A percentile compares a stretch with the other conserved stretches of the same genome.
These are phyloP conservation scores for Agapornis roseicollis DNA, from an alignment of 2,113 vertebrate genomes.

Conservation along the genomic window DNA sequence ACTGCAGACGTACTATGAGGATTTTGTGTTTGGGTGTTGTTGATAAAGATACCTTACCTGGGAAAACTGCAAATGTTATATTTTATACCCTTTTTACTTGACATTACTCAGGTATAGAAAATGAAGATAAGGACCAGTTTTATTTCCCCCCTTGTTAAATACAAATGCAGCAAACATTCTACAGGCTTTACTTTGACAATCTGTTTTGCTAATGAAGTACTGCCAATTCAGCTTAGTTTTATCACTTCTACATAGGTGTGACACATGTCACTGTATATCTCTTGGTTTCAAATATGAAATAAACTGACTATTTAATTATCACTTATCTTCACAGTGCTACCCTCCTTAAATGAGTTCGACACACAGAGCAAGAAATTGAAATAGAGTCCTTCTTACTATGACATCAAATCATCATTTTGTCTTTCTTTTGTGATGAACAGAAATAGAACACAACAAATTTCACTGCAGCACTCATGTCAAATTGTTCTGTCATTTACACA, in stretches of 20 bases:
- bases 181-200: not conserved
- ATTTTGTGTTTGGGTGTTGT: not conserved
- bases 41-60: not conserved
- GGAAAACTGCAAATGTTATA: not conserved
- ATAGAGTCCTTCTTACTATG: not conserved
- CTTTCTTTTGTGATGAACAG: not conserved
- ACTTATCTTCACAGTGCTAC: not conserved
- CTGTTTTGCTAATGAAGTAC: not conserved
- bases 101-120: not conserved
- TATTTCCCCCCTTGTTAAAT: not conserved
- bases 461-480: not conserved
- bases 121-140: not conserved
- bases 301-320: not conserved
- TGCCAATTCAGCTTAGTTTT: not conserved
- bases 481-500: not conserved
- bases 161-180: not conserved
- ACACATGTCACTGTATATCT: not conserved
- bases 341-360: not conserved
- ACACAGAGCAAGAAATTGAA: not conserved
- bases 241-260: not conserved
- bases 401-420: not conserved
- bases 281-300: not conserved
- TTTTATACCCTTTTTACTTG: not conserved
- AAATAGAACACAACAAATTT: not conserved
- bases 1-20: not conserved